These are phyloP conservation scores for Heptranchias perlo DNA, from an alignment of 2,113 vertebrate species.

Conservation along the genomic window DNA sequence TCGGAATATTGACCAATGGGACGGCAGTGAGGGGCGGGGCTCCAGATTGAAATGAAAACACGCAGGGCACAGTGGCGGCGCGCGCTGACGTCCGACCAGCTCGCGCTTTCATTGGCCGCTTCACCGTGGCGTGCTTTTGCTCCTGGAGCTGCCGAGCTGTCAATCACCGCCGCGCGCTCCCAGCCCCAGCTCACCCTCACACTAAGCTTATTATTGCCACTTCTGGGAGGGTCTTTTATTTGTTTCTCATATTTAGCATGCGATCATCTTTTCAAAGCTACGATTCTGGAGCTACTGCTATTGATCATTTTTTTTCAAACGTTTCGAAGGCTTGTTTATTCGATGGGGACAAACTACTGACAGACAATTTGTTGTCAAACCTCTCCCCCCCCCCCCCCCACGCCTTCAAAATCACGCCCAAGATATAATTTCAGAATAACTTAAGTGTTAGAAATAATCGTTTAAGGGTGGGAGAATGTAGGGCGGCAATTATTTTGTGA, in stretches of 20 bases:
- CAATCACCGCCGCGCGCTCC: not conserved
- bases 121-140: conserved; percentile 6
- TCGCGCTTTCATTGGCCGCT: not conserved
- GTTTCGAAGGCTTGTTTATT: not conserved
- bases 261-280: not conserved
- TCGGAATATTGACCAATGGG: not conserved
- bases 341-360: not conserved
- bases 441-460: not conserved
- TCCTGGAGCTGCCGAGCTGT: not conserved
- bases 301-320: not conserved
- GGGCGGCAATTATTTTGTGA: not conserved
- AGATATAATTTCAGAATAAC: not conserved
- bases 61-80: not conserved
- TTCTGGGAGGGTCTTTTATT: not conserved
- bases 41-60: not conserved
- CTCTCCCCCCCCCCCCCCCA: not conserved
- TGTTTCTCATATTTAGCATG: not conserved
- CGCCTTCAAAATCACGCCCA: not conserved
- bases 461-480: not conserved
- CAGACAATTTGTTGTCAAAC: not conserved
- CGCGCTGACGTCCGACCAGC: not conserved
- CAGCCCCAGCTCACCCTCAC: not conserved
- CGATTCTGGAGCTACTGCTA: not conserved
- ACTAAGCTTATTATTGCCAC: not conserved
- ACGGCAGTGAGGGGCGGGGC: not conserved